Evolutionary conservation across 2,888 invertebrate species (phyloP), one percentile per base, ranked within the genome.

Genomic region (Tetheella fluctuosa): DNA sequence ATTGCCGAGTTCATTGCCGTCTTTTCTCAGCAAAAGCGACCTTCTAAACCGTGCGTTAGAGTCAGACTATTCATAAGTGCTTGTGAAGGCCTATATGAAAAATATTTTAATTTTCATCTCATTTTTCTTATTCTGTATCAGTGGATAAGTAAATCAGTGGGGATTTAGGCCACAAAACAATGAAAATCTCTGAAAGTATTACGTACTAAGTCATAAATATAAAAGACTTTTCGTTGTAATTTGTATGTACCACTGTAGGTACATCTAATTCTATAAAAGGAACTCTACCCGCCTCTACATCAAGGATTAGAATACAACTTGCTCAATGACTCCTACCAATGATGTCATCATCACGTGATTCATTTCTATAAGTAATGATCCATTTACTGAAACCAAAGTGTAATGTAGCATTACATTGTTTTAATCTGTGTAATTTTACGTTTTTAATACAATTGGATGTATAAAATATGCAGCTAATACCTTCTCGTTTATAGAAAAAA

Each of bases 271-370:
- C 17, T 15, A 15, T 42, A 15, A 42, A 42, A 42, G 3, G 20
- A 42, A 42, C 17, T 48, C 7, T 6, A 48, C 48, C 8, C 2
- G 48, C 1, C 17, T 48, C 20, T 48, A 59, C 59, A 65, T 69
- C 67, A 59, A 64, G 64, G 55, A 57, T 54, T 62, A 58, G 53
- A 60, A 65, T 62, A 69, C 64, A 69, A 70, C 39, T n/a, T n/a
- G n/a, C n/a, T 39, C n/a, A 39, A 39, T 39, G n/a, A 39, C n/a
- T 73, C 71, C 70, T 70, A 65, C 69, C 69, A 65, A 66, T 58
- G 63, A 59, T 76, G 78, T 77, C 72, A 68, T 77, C 72, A 77
- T 62, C 60, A 54, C 58, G 60, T 75, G 73, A 77, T 64, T 79
- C 74, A 69, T 61, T 67, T 63, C 12, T 20, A 48, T 48, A 20